Percentiles rank a stretch among this genome's conserved stretches.
phyloP scores from a whole-genome alignment of 2,888 invertebrate species.

The Agonum fuliginosum region DNA sequence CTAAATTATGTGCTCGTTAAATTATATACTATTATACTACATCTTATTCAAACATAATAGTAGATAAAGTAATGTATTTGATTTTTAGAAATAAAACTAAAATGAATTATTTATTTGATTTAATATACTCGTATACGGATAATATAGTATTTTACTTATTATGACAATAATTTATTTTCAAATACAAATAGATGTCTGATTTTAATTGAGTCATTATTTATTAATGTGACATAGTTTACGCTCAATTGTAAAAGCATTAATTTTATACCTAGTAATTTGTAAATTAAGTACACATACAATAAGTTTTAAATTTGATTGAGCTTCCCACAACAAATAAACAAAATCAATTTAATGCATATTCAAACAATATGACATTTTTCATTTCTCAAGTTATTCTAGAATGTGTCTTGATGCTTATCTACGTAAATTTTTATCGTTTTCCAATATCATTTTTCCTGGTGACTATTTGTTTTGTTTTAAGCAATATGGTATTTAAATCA shows the following conservation, averaged over 20 bases:
- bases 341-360: not conserved
- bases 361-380: not conserved
- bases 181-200: not conserved
- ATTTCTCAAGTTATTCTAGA: not conserved
- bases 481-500: not conserved
- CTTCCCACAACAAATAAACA: no score
- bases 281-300: not conserved
- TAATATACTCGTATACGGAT: no score
- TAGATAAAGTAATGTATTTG: no score
- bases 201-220: conserved; percentile 1
- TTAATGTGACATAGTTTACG: conserved; percentile 11
- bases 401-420: not conserved
- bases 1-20: no score
- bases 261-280: conserved; percentile 6
- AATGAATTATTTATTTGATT: no score
- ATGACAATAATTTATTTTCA: no score
- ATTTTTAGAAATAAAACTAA: no score
- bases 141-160: no score
- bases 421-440: not conserved
- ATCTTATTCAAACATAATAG: no score
- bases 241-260: not conserved
- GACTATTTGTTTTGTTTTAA: not conserved
- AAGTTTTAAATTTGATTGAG: conserved; percentile 5
- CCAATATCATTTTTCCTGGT: not conserved
- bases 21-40: no score